These are phyloP conservation scores for Cheilosia grossa DNA, from an alignment of 2,888 invertebrate species.

Conservation along the genomic window DNA sequence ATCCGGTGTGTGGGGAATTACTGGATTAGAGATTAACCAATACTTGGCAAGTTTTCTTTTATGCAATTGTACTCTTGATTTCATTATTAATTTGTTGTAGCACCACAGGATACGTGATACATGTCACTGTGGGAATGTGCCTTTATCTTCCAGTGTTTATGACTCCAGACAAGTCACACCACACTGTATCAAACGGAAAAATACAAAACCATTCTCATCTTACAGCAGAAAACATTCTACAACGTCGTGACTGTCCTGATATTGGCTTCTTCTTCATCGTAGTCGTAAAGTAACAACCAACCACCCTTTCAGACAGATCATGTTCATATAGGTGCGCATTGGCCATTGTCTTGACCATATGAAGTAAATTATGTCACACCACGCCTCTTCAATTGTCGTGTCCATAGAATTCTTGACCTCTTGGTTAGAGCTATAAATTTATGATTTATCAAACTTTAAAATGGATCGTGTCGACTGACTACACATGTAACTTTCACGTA, in stretches of 20 bases:
- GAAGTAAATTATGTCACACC: too few relatives aligned
- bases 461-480: not conserved
- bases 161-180: not conserved
- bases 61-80: slow-evolving; percentile 63
- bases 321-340: not conserved
- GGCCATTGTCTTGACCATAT: not conserved
- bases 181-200: not conserved
- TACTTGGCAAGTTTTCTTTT: slow-evolving; percentile 31
- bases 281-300: slow-evolving; percentile 3
- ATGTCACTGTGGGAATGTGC: not conserved
- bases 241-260: not conserved
- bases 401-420: not conserved
- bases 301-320: not conserved
- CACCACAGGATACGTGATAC: not conserved
- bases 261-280: not conserved
- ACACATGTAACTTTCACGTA: not conserved
- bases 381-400: not conserved
- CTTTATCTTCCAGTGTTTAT: not conserved
- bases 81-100: slow-evolving; percentile 10
- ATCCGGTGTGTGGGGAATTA: slow-evolving; percentile 67
- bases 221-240: not conserved
- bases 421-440: slow-evolving; percentile 1
- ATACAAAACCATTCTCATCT: not conserved
- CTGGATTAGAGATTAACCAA: slow-evolving; percentile 66
- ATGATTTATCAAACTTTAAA: slow-evolving; percentile 1